Conservation (phyloP, 1,140 invertebrate genomes). For the Drosophila melanogaster region Release_6_plus_ISO1_MT NT_033777.3:21510001-21510500, state of each 20-base stretch:
- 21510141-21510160: conserved; percentile 43
- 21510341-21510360: conserved; percentile 59
- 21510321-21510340: conserved; percentile 75
- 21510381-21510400: conserved; percentile 17
- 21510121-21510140: conserved; percentile 57
- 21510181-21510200: conserved; percentile 72
- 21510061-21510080: conserved; percentile 77
- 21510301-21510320: conserved; percentile 65
- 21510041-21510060: conserved; percentile 60
- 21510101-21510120: conserved; percentile 13
- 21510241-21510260: conserved; percentile 66
- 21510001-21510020: conserved; percentile 76
- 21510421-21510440: conserved; percentile 72
- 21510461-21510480: conserved; percentile 75
- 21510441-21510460: conserved; percentile 82
- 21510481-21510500: conserved; percentile 58
- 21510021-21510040: conserved; percentile 28
- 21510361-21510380: conserved; percentile 55
- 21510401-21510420: conserved; percentile 27
- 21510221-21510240: conserved; percentile 66
- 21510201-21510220: conserved; percentile 75
- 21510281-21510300: conserved; percentile 80
- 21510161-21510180: conserved; percentile 55
- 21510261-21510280: conserved; percentile 74
- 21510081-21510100: conserved; percentile 78